Evolutionary conservation across 2,113 vertebrate genomes (phyloP).

Genomic region (Hypomesus transpacificus): DNA sequence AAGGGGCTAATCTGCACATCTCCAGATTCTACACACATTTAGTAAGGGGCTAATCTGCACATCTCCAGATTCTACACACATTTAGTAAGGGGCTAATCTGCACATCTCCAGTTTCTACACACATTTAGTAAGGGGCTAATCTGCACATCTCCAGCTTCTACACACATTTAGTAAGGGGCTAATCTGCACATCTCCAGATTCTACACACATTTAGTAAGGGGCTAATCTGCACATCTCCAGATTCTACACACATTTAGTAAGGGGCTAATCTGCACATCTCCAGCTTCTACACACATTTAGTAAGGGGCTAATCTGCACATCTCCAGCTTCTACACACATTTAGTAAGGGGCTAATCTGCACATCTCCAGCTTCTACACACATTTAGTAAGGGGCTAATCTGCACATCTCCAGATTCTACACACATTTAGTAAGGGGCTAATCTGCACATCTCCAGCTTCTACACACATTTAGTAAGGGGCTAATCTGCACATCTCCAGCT

Average conservation of each 20-base stretch:
- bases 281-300: no score
- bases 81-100: conserved; percentile 74
- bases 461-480: conserved; percentile 86
- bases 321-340: no score
- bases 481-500: neutral
- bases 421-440: conserved; percentile 79
- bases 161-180: conserved; percentile 84
- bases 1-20: conserved; percentile 50
- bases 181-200: neutral
- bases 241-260: no score
- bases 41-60: conserved; percentile 72
- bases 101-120: neutral
- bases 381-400: conserved; percentile 76
- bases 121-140: conserved; percentile 77
- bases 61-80: neutral
- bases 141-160: neutral
- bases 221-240: neutral
- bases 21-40: no score
- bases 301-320: conserved; percentile 61
- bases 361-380: neutral
- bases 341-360: conserved; percentile 73
- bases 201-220: conserved; percentile 84
- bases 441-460: neutral
- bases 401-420: neutral
- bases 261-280: conserved; percentile 30